These are phyloP conservation scores for Oxyscelio sp. DNA, from an alignment of 2,888 invertebrate species.

Conservation along the genomic window DNA sequence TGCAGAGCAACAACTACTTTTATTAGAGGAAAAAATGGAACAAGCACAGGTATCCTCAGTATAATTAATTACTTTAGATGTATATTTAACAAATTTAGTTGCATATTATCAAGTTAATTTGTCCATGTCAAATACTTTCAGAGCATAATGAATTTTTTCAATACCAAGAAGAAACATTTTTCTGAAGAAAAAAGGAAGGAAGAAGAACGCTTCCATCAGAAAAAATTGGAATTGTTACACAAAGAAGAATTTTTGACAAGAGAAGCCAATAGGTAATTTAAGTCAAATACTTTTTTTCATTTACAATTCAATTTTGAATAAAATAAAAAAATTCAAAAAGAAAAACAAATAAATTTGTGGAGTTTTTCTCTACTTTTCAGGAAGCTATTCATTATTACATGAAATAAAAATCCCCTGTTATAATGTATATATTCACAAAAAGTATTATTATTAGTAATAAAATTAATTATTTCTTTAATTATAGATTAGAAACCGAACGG, in stretches of 20 bases:
- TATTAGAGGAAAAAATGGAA: constrained; percentile 82
- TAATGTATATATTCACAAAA: too few relatives aligned
- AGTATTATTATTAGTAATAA: too few relatives aligned
- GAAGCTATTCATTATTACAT: too few relatives aligned
- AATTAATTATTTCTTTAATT: constrained; percentile 22
- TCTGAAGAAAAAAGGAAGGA: constrained; percentile 79
- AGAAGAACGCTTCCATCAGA: constrained; percentile 80
- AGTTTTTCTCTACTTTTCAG: too few relatives aligned
- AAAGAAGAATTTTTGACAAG: constrained; percentile 83
- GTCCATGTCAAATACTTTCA: constrained; percentile 55
- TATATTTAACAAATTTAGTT: constrained; percentile 14
- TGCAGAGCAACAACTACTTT: constrained; percentile 81
- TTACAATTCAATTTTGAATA: too few relatives aligned
- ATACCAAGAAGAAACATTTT: constrained; percentile 82
- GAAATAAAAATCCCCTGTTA: too few relatives aligned
- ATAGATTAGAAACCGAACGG: constrained; percentile 84
- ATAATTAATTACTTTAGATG: too few relatives aligned
- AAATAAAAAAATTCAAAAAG: too few relatives aligned
- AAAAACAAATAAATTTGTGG: too few relatives aligned
- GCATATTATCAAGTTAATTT: not conserved
- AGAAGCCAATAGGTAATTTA: constrained; percentile 83
- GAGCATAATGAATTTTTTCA: constrained; percentile 81
- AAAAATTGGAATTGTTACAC: constrained; percentile 82
- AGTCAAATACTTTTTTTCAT: too few relatives aligned
- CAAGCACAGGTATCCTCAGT: constrained; percentile 85